Base-by-base conservation (phyloP, 2,888 invertebrate species). In the Amblyjoppa fuscipennis region DNA sequence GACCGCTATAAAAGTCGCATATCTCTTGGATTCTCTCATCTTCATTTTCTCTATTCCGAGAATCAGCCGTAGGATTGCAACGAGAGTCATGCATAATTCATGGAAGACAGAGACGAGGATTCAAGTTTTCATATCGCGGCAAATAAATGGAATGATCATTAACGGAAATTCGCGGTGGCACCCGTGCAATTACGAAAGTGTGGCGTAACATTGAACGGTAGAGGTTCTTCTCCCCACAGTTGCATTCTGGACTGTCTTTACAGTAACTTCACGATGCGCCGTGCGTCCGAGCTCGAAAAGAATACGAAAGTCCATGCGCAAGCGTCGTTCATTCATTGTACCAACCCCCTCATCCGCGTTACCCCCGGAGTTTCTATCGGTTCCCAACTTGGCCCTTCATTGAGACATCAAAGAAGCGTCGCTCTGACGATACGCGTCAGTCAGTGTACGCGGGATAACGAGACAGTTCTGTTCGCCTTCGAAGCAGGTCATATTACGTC, bases 381-480 rank as follows among this genome's bases (percentile, higher is more conserved):
- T 73, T 38, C 25, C 28, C 45, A 59, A 34, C 59, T 16, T 20
- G 41, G 31, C 45, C 61, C 25, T n/a, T 49, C 31, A 41, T 61
- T 31, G 16, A 28, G 41, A 61, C 61, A 49, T 61, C 45, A 61
- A 61, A 61, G 61, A 11, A 61, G 61, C 45, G 16, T 74, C 45
- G 28, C 45, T 31, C 61, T 2, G 61, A 34, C 28, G 31, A 74
- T 28, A 41, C 28, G 45, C 25, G 28, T 74, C 45, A 41, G 34
- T 73, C 38, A 31, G 45, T 31, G n/a, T 28, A 61, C 16, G 61
- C 20, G 61, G 61, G 74, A 49, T 49, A 74, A 61, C 61, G 38
- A 70, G 49, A 70, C 51, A 25, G 49, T 41, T 76, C 61, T 13
- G 61, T 78, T 61, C 66, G 13, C 34, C 38, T 71, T 56, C 20